Percentiles rank a stretch among this genome's conserved stretches.
Conservation (phyloP, 2,797 vertebrate species). For the Columba guinea region DNA sequence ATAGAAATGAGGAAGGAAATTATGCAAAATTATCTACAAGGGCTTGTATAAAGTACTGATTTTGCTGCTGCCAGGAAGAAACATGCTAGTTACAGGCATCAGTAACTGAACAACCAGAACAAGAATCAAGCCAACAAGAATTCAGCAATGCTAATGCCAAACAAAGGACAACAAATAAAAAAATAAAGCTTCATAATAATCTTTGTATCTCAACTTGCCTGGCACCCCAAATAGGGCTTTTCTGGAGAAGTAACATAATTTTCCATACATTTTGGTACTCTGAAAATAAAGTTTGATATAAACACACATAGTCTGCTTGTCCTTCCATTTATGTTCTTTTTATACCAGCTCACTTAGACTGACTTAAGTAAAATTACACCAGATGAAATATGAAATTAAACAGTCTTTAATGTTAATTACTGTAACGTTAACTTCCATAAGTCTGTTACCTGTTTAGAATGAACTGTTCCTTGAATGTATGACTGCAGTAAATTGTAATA, state of each 20-base stretch:
- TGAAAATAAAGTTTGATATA: background rate
- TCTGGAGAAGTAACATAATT: background rate
- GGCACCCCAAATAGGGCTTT: background rate
- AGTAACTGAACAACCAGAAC: background rate
- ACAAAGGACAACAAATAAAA: background rate
- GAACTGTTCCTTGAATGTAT: background rate
- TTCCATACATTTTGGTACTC: background rate
- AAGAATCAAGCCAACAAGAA: background rate
- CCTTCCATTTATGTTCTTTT: background rate
- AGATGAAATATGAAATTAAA: background rate
- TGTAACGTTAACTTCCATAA: conserved; percentile 1
- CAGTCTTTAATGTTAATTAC: background rate
- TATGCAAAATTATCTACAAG: background rate
- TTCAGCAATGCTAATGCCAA: background rate
- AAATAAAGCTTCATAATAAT: background rate
- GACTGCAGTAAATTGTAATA: background rate
- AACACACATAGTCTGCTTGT: background rate
- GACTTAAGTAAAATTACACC: background rate
- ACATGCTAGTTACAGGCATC: background rate
- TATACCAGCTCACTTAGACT: background rate
- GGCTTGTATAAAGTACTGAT: background rate
- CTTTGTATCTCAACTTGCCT: background rate
- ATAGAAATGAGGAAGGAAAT: conserved; percentile 24
- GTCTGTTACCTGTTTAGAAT: background rate
- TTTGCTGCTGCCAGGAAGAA: background rate